Base-by-base conservation (phyloP, 2,113 vertebrate species). In the Stegostoma tigrinum region DNA sequence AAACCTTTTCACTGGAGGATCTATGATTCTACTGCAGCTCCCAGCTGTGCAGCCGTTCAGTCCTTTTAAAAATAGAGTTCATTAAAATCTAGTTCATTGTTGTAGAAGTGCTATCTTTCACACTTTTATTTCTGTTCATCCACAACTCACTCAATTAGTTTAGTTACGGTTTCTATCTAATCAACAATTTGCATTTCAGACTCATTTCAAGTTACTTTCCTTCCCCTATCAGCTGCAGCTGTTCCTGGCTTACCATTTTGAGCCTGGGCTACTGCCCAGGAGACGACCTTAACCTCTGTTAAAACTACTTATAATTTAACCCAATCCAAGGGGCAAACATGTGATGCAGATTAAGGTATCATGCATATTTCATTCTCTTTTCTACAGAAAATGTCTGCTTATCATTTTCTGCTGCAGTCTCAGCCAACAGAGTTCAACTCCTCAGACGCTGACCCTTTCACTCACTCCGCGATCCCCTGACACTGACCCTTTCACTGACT, bases 81-180 rank as follows among this genome's bases (percentile, higher is more conserved):
- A 21, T 83, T 83, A 83, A 83, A 45, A 83, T 83, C 80, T 42
- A 17, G 38, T 45, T 83, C 80, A 83, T 83, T 83, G 80, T 83
- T 14, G 38, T 64, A 66, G 89, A 93, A 66, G 61, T 93, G n/a
- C 55, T 93, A 64, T 66, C n/a, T 91, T 93, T 93, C 89, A 38
- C 89, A 93, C 55, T 66, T 91, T 83, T 93, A 66, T 45, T 83
- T 83, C 17, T 66, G 61, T 38, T 66, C 61, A 93, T 21, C 19
- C 61, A 66, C 89, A 38, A 17, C 38, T 19, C 38, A 6, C n/a
- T 14, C 61, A 93, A n/a, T 93, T 93, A 93, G 61, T 66, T 93
- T 34, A 23, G 15, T 42, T 93, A 17, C 61, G 23, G 61, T 93
- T 66, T 93, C 89, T 66, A 42, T 66, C 61, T 93, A n/a, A 38